These are phyloP conservation scores for Hippoglossus hippoglossus DNA, from an alignment of 2,797 vertebrate genomes.

Conservation along the genomic window DNA sequence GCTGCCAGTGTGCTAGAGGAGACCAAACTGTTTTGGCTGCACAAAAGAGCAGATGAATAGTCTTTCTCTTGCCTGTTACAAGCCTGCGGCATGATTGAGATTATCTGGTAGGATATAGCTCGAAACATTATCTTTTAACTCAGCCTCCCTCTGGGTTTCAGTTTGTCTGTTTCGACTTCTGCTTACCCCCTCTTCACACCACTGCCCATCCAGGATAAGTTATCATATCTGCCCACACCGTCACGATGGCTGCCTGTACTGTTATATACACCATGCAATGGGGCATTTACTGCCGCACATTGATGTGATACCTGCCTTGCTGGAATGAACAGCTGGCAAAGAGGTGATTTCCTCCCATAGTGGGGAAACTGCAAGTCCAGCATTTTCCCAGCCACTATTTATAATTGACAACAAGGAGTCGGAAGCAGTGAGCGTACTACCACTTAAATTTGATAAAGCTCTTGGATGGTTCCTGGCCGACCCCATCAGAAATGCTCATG, in stretches of 20 bases:
- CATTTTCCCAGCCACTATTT: slow-evolving; percentile 60
- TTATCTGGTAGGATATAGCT: slow-evolving; percentile 43
- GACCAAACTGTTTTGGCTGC: slow-evolving; percentile 49
- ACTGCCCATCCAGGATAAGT: slow-evolving; percentile 35
- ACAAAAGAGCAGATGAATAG: slow-evolving; percentile 62
- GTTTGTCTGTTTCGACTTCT: slow-evolving; percentile 22
- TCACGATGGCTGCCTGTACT: slow-evolving; percentile 34
- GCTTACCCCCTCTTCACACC: slow-evolving; percentile 5
- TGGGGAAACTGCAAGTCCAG: slow-evolving; percentile 62
- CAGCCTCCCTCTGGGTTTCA: slow-evolving; percentile 35
- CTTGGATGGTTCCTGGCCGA: slow-evolving; percentile 43
- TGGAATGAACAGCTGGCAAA: slow-evolving; percentile 62
- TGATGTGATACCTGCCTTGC: slow-evolving; percentile 36
- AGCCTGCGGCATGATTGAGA: slow-evolving; percentile 41
- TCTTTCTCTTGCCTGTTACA: slow-evolving; percentile 51
- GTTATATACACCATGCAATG: slow-evolving; percentile 35
- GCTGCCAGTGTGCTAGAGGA: slow-evolving; percentile 40
- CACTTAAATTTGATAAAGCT: slow-evolving; percentile 62
- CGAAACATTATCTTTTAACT: slow-evolving; percentile 36
- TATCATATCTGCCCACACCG: slow-evolving; percentile 52
- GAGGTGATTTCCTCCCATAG: slow-evolving; percentile 45
- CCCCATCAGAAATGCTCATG: slow-evolving; percentile 35
- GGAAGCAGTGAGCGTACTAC: slow-evolving; percentile 11
- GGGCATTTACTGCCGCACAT: slow-evolving; percentile 40
- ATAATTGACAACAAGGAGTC: slow-evolving; percentile 46